Base-by-base conservation (phyloP, 2,113 vertebrate genomes). In the Alligator mississippiensis region DNA sequence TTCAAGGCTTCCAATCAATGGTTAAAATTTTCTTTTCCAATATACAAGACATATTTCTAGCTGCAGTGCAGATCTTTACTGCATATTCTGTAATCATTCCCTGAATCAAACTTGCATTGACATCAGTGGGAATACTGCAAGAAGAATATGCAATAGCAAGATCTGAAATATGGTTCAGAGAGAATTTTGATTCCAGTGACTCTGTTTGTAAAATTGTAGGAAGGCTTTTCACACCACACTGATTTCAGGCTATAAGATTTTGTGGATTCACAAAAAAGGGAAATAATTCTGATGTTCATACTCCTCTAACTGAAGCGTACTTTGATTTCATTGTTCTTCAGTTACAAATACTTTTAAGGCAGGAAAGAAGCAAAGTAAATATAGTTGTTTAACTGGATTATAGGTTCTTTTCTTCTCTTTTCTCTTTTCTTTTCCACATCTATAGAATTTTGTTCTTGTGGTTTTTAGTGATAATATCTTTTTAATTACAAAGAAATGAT, bases 401-500 rank as follows among this genome's bases (percentile, higher is more conserved):
- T 77, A 15, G 80, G 9, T 63, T 60, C 4, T 68, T 85, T 77
- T 18, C 1, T 61, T 95, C 92, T 90, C 34, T 91, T 88, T 38
- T 63, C 9, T 27, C 4, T 4, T 82, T 64, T 13, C 6, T 34
- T 77, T 91, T 95, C 84, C 94, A 84, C 61, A 24, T 85, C 58
- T 55, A 82, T 47, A 82, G 15, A 84, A 85, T 61, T 70, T 86
- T 84, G 84, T 85, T 96, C 70, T 80, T 74, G 34, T 75, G 80
- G 28, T 47, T 47, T 88, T 72, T 81, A 47, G 47, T 70, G 75
- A 57, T 19, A 55, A 30, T 64, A 47, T 82, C 57, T 91, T 77
- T 95, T 87, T 89, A 78, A 93, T 93, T 61, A 93, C 82, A 74
- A 90, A 77, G 68, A 94, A 80, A 27, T 62, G 58, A 62, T 84